Base-by-base conservation (phyloP, 1,140 invertebrate genomes). In the Drosophila virilis region DNA sequence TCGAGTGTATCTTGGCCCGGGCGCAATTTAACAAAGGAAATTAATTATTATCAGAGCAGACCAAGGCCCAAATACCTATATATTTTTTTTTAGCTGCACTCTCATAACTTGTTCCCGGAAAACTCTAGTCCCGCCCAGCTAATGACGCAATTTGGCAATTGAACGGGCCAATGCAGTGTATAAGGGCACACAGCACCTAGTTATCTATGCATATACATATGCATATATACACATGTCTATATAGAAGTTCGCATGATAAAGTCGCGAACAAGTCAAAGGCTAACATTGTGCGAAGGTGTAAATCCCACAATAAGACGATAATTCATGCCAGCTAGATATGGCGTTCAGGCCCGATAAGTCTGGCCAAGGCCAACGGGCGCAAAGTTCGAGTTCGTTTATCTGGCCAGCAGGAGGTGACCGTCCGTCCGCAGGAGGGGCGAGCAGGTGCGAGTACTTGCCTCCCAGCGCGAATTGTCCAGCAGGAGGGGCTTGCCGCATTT, bases 401-500 rank as follows among this genome's bases (percentile, higher is more conserved):
- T 40, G 5, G 38, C 12, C 1, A 40, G 1, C 7, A 42, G 40
- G 13, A 5, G 22, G 22, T 1, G 17, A 17, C 17, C 0, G 17
- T 1, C 0, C 1, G 17, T 1, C 17, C 17, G 17, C 17, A 17
- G 22, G 1, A 7, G 5, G 40, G 13, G 40, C 40, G 6, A 54
- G 10, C 6, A 45, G 4, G 10, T n/a, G 28, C 2, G 4, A 6
- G 35, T 89, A 92, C 91, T 92, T 92, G 91, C 91, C 91, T 92
- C 91, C 86, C 89, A 86, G 33, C 91, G 78, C 50, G 76, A 76
- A 54, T 91, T 91, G 62, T 92, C 91, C 72, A 92, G 77, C 45
- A 86, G 71, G 32, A 92, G 74, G 1, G 90, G 77, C 50, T 92
- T 92, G 55, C 91, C 91, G 46, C 90, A 91, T 78, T 92, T 92